Base-by-base conservation (phyloP, 2,888 invertebrate genomes). In the Invenusta paracnida region DNA sequence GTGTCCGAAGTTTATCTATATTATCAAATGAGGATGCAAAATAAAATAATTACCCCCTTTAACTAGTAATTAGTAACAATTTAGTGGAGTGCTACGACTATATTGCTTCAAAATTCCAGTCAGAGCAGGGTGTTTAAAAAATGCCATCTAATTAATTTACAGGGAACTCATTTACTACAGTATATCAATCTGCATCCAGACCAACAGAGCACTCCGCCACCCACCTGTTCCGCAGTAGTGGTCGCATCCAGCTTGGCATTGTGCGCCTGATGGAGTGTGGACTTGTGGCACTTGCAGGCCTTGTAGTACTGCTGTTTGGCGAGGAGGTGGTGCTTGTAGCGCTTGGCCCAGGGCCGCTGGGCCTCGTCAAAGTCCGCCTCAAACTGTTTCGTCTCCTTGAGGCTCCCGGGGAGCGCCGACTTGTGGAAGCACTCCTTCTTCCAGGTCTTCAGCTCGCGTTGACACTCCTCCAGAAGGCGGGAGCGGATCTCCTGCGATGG, bases 311-410 rank as follows among this genome's bases (percentile, higher is more conserved):
- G 97, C 87, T 95, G 93, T 92, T 96, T 95, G 88, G 96, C 94
- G 91, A 96, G 95, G 91, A 98, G 96, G 85, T 98, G 97, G 93
- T 97, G 97, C 89, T 95, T 95, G 88, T 96, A 93, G 27, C 96
- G 92, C 92, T 99, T 99, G 87, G 96, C 95, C 99, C 99, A 99
- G 0, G 98, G 98, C 90, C 98, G 98, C 93, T 99, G 99, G 67
- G 97, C 98, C 93, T 98, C 99, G 92, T 98, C 98, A 93, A 99
- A 99, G 86, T 95, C 94, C 90, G 99, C 98, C 91, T 99, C 99
- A 94, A 98, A 96, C 92, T 98, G 98, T 92, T 98, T 98, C 88
- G 96, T 95, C 91, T 98, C 97, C 92, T 98, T 98, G 87, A 96
- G 94, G 86, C 88, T 89, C 17, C 87, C 30, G 67, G 90, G 87